Base-by-base conservation (phyloP, 2,113 vertebrate species). In the Oriolus oriolus region DNA sequence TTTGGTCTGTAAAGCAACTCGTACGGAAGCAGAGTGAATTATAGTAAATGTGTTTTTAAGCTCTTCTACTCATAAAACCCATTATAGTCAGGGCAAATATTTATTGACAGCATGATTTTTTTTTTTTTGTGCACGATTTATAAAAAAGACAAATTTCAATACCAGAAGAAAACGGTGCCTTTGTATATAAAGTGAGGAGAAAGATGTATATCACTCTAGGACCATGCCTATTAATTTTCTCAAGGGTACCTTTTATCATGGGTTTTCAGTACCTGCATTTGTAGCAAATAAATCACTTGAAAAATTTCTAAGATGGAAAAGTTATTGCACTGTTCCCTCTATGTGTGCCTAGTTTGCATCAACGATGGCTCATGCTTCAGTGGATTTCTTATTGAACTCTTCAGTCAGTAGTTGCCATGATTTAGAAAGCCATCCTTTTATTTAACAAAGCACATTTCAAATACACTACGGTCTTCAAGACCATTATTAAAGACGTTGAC, bases 271-370 rank as follows among this genome's bases (percentile, higher is more conserved):
- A 81, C 59, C 68, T 84, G 26, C 16, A 35, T 65, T 69, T 66
- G 44, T 61, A 89, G 12, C 21, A 90, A 92, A 95, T 80, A 94
- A 97, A 94, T 82, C 50, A 81, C 18, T 65, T 60, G 23, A 82
- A 73, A 75, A 60, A 16, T 1, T 39, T 92, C 20, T 44, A 44
- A 79, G 37, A 54, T 39, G 42, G 13, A 39, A 73, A 35, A 76
- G 52, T 93, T 79, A 81, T 41, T 73, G 23, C 53, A 53, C 35
- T 60, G 28, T 77, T 83, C 20, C 33, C 4, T 77, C 39, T 64
- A 1, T 54, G 16, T 53, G 45, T 26, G 26, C 41, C 37, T 54
- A 85, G n/a, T n/a, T 81, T 75, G 28, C 21, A 28, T 77, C 77
- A 54, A 14, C 5, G 13, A n/a, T 1, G 7, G 61, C 73, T 87